Evolutionary conservation across 2,113 vertebrate species (phyloP).

Genomic region (Odobenus rosmarus): DNA sequence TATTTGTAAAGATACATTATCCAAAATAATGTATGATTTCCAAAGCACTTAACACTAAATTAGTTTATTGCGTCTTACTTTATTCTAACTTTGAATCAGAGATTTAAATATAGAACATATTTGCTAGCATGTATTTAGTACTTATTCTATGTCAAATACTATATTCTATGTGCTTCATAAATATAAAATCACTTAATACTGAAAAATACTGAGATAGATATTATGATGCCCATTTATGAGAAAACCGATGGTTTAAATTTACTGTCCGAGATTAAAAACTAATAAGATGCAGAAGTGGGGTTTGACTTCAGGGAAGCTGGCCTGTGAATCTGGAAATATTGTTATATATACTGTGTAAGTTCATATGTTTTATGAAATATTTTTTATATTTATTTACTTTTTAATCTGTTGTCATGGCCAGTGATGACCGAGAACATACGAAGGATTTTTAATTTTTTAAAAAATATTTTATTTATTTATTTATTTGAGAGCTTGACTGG

Average conservation of each 20-base stretch:
- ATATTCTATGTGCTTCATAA: not conserved
- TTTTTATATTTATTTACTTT: not conserved
- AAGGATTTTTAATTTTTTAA: not conserved
- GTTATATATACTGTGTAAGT: not conserved
- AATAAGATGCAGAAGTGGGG: not conserved
- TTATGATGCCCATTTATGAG: not conserved
- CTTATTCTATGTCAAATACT: not conserved
- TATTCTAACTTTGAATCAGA: constrained; percentile 1
- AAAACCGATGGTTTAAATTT: not conserved
- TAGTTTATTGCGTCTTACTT: not conserved
- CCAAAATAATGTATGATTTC: not conserved
- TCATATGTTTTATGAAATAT: not conserved
- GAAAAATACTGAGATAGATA: not conserved
- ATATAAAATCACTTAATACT: constrained; percentile 13
- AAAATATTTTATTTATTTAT: not conserved
- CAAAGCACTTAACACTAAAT: not conserved
- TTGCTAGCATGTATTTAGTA: not conserved
- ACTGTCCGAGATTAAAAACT: not conserved
- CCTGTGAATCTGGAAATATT: not conserved
- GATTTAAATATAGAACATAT: not conserved
- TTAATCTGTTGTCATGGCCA: not conserved
- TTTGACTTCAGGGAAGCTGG: not conserved
- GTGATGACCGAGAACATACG: not conserved
- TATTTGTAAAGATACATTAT: constrained; percentile 32
- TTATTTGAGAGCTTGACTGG: not conserved